These are phyloP conservation scores for Gallinago media DNA, from an alignment of 2,113 vertebrate species.

Conservation along the genomic window DNA sequence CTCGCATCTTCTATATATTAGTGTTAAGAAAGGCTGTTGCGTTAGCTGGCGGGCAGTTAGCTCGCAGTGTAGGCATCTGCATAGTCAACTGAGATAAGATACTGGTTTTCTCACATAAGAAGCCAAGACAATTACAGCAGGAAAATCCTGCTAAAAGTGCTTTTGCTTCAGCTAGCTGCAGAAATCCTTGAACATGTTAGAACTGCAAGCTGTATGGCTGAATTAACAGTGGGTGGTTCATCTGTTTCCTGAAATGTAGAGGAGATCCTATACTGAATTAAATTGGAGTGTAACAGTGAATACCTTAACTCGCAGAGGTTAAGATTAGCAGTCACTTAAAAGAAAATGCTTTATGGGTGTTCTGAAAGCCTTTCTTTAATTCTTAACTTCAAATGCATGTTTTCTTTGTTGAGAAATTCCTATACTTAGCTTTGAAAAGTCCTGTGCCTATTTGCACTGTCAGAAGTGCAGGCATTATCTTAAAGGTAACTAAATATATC, in stretches of 20 bases:
- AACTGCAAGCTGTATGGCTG: neutral
- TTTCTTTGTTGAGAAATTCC: neutral
- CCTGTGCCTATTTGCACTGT: conserved; percentile 1
- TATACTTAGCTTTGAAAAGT: neutral
- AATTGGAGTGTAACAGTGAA: neutral
- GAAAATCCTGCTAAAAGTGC: conserved; percentile 52
- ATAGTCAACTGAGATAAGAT: neutral
- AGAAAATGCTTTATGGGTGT: neutral
- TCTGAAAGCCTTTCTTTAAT: neutral
- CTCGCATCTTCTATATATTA: neutral
- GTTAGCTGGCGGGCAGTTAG: neutral
- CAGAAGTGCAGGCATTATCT: neutral
- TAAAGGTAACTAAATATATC: conserved; percentile 25
- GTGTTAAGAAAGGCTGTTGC: neutral
- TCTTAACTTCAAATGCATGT: neutral
- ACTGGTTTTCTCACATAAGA: conserved; percentile 2
- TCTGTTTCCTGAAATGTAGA: neutral
- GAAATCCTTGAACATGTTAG: neutral
- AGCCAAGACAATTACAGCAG: conserved; percentile 39
- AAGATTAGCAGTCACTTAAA: neutral
- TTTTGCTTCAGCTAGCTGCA: conserved; percentile 47
- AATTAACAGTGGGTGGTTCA: neutral
- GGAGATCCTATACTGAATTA: neutral
- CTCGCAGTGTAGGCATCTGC: neutral
- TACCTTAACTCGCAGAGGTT: neutral